Evolutionary conservation across 2,888 invertebrate genomes (phyloP).

Genomic region (Epirrhoe tristata): DNA sequence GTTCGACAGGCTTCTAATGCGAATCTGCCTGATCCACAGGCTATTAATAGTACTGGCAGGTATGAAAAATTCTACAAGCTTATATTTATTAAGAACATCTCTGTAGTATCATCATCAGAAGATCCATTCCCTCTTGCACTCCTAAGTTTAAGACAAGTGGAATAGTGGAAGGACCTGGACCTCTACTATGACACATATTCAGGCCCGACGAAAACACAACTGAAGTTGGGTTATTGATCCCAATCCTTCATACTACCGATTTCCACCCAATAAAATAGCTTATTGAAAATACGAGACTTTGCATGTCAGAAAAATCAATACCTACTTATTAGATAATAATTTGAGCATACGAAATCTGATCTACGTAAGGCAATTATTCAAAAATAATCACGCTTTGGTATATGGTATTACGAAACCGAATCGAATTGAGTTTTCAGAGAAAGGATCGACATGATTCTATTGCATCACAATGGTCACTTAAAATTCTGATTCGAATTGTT

Average conservation of each 20-base stretch:
- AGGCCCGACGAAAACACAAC: no score
- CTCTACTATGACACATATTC: no score
- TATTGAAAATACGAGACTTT: background rate
- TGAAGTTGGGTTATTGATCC: no score
- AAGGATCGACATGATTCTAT: constrained; percentile 21
- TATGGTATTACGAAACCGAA: constrained; percentile 13
- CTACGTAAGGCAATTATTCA: constrained; percentile 11
- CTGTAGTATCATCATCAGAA: background rate
- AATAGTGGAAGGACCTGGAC: no score
- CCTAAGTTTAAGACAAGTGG: no score
- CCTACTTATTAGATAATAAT: constrained; percentile 2
- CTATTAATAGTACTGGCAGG: constrained; percentile 78
- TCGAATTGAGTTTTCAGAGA: constrained; percentile 18
- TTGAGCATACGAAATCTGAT: constrained; percentile 10
- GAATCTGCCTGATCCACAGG: constrained; percentile 73
- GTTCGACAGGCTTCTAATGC: constrained; percentile 69
- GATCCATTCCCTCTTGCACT: no score
- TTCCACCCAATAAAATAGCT: no score
- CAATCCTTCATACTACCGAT: no score
- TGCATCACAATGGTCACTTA: constrained; percentile 25
- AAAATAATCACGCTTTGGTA: constrained; percentile 13
- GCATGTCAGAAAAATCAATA: constrained; percentile 2
- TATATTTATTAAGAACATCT: background rate
- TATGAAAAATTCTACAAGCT: constrained; percentile 34
- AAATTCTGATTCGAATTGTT: constrained; percentile 17